Evolutionary conservation across 2,888 invertebrate species (phyloP).

Genomic region (Pyrrhosoma nymphula): DNA sequence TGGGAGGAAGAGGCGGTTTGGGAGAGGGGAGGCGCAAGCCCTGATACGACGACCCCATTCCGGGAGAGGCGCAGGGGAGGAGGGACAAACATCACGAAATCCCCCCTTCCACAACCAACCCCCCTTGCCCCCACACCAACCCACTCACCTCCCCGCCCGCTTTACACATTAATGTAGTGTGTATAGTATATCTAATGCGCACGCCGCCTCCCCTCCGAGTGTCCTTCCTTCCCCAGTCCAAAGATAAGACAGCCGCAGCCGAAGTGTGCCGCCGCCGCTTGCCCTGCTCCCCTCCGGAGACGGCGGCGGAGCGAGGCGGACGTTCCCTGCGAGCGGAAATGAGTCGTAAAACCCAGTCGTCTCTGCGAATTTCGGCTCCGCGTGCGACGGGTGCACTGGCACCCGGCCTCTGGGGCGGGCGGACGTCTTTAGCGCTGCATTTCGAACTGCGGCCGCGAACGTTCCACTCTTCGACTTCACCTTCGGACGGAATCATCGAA

Average conservation of each 20-base stretch:
- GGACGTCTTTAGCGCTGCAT: too few relatives aligned
- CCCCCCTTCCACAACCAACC: background rate
- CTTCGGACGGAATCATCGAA: too few relatives aligned
- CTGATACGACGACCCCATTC: constrained; percentile 28
- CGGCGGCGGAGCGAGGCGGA: background rate
- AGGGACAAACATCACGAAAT: background rate
- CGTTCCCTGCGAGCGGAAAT: background rate
- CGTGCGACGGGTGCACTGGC: background rate
- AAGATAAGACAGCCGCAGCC: background rate
- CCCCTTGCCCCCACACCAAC: background rate
- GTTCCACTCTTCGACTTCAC: too few relatives aligned
- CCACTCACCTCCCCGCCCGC: background rate
- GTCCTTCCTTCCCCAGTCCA: background rate
- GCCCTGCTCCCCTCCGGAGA: too few relatives aligned
- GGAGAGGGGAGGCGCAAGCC: background rate
- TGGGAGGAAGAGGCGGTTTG: background rate
- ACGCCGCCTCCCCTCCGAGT: background rate
- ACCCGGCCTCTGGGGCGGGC: background rate
- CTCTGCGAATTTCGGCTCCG: background rate
- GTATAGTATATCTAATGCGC: background rate
- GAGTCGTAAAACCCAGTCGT: constrained; percentile 6
- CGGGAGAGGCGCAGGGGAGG: background rate
- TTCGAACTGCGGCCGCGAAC: too few relatives aligned
- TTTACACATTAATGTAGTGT: background rate
- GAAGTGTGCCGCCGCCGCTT: background rate